Conservation (phyloP, 2,888 invertebrate genomes). For the Polymixis lichenea region DNA sequence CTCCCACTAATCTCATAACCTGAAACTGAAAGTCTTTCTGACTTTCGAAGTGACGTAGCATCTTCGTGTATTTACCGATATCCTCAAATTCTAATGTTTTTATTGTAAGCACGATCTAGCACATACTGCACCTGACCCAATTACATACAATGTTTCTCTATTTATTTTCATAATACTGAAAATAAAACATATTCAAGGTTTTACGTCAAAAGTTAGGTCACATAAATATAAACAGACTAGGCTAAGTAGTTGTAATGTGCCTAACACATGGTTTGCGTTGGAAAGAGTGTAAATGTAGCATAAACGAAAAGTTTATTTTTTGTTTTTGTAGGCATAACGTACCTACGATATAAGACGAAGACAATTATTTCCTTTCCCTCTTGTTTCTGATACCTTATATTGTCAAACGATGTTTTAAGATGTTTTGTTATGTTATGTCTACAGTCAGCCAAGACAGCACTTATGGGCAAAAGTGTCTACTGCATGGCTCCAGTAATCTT, state of each 20-base stretch:
- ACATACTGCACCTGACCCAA: constrained; percentile 56
- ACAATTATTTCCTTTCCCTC: neutral
- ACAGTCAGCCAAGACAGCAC: too few relatives aligned
- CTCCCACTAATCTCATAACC: constrained; percentile 6
- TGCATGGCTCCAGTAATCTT: too few relatives aligned
- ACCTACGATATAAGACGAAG: neutral
- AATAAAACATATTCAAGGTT: constrained; percentile 62
- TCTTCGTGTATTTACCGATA: constrained; percentile 4
- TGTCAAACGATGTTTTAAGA: neutral
- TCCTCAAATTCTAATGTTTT: constrained; percentile 32
- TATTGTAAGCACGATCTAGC: constrained; percentile 24
- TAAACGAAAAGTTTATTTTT: neutral
- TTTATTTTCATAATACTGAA: constrained; percentile 56
- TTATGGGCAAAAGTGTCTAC: too few relatives aligned
- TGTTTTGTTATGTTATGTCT: too few relatives aligned
- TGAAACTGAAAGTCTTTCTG: neutral
- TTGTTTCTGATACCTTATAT: neutral
- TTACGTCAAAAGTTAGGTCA: constrained; percentile 62
- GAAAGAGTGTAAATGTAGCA: constrained; percentile 16
- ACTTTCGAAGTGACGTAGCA: constrained; percentile 11
- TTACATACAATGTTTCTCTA: constrained; percentile 58
- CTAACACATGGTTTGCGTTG: constrained; percentile 44
- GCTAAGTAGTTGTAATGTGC: constrained; percentile 46
- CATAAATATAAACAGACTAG: constrained; percentile 49
- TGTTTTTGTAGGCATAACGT: neutral